Base-by-base conservation (phyloP, 2,888 invertebrate genomes). In the Agrypnus murinus region DNA sequence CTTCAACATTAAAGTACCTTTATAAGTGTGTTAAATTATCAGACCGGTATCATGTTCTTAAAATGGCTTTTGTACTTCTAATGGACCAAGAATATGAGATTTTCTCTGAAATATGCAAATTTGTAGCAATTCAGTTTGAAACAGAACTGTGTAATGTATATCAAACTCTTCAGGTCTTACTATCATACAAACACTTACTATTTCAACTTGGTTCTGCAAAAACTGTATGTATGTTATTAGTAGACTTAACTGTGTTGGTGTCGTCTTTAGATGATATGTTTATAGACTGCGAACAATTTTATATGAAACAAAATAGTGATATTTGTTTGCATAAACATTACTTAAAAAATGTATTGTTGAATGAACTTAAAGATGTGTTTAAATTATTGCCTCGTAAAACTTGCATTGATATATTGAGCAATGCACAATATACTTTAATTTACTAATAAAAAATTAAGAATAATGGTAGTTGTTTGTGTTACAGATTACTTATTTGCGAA, bases 41-140 rank as follows among this genome's bases (percentile, higher is more conserved):
- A 43, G 57, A 73, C 19, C 70, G 74, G 59, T 53, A 40, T 34
- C 36, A 32, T 38, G 38, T 79, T 40, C 74, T 77, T 8, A 78
- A 79, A 74, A 64, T 80, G 9, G 73, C 74, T 12, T 74, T 78
- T 46, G 74, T 77, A 70, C 73, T 78, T n/a, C 71, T 80, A 9
- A 45, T 78, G 10, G 63, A 71, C n/a, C 53, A 67, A 43, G 67
- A 74, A 7, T 76, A 77, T n/a, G 64, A 71, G 4, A 76, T 77
- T n/a, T 68, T 73, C 32, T 50, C 68, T 9, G 76, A 77, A 65
- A 69, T 76, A 6, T 75, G 72, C 34, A 73, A 73, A 72, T 78
- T 77, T 66, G 66, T 79, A 57, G 64, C 68, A 40, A 50, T 40
- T 14, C 40, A 70, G 32, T 65, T 72, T 46, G 12, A 68, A 2